Percentiles rank a stretch among this genome's conserved stretches.
These are phyloP conservation scores for Melinaea menophilus DNA, from an alignment of 2,888 invertebrate species.

Conservation along the genomic window DNA sequence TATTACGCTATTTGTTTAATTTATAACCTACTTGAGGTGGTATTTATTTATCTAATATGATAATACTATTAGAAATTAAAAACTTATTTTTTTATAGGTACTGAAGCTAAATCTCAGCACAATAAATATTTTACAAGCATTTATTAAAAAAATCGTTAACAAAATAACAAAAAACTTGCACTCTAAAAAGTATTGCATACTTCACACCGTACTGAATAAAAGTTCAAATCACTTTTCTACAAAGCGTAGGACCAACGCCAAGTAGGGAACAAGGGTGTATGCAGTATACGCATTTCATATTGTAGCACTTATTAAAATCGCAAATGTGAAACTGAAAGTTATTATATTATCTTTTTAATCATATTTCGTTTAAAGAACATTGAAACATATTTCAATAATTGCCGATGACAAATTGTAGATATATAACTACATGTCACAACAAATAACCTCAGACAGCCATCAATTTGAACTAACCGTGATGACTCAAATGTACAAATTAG, in stretches of 20 bases:
- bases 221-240: slow-evolving; percentile 41
- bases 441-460: slow-evolving; percentile 74
- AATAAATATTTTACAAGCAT: no score
- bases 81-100: no score
- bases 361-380: background rate
- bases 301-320: background rate
- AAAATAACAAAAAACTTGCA: no score
- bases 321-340: background rate
- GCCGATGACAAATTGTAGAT: slow-evolving; percentile 57
- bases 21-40: no score
- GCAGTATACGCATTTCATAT: slow-evolving; percentile 21
- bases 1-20: no score
- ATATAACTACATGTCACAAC: slow-evolving; percentile 69
- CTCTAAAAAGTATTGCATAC: background rate
- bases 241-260: slow-evolving; percentile 57
- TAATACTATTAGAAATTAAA: no score
- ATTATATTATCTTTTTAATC: background rate
- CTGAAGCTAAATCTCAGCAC: no score
- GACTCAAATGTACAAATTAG: slow-evolving; percentile 66
- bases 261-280: slow-evolving; percentile 43
- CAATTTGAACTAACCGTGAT: slow-evolving; percentile 72
- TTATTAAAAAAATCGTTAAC: no score
- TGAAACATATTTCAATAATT: slow-evolving; percentile 37
- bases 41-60: no score
- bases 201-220: slow-evolving; percentile 16